Evolutionary conservation across 2,888 invertebrate genomes (phyloP).

Genomic region (Plebejus melissa): DNA sequence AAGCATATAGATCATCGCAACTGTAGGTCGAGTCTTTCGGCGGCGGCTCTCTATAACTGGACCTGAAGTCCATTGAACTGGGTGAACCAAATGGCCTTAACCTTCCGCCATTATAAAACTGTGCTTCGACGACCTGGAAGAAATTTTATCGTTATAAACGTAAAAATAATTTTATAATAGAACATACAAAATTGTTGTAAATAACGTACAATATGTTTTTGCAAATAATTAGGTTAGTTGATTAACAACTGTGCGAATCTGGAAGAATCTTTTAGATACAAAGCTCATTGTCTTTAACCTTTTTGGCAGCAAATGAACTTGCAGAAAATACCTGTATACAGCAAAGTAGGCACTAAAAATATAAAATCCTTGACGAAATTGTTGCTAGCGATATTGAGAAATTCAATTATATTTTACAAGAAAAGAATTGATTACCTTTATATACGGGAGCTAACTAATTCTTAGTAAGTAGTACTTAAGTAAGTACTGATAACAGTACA

Average conservation of each 20-base stretch:
- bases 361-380: not conserved
- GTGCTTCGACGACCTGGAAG: not conserved
- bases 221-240: too few species aligned
- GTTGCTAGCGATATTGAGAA: not conserved
- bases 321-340: not conserved
- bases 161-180: not conserved
- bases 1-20: slow-evolving; percentile 38
- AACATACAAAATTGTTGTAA: too few species aligned
- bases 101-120: slow-evolving; percentile 7
- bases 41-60: slow-evolving; percentile 7
- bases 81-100: not conserved
- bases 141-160: not conserved
- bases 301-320: too few species aligned
- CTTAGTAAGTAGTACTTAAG: not conserved
- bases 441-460: not conserved
- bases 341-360: not conserved
- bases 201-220: too few species aligned
- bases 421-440: not conserved
- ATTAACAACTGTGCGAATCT: not conserved
- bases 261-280: not conserved
- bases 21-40: slow-evolving; percentile 33
- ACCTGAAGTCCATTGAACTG: slow-evolving; percentile 5
- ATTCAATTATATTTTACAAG: not conserved
- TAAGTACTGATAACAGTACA: not conserved
- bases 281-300: not conserved